Evolutionary conservation across 2,888 invertebrate genomes (phyloP).

Genomic region (Silvanus unidentatus): DNA sequence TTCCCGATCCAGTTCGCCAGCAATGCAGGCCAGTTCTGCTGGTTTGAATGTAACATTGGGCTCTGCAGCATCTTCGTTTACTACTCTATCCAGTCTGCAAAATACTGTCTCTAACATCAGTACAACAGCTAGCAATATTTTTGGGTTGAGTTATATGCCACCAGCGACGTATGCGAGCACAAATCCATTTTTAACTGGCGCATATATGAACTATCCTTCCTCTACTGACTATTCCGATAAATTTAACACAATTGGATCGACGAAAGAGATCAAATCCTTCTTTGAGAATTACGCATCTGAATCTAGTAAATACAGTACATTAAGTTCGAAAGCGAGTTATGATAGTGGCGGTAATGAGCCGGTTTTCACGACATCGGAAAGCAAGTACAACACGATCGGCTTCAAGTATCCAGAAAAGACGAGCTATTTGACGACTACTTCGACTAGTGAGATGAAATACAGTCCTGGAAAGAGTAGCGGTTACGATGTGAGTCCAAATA

Average conservation of each 20-base stretch:
- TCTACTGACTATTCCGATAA: slow-evolving; percentile 34
- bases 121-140: slow-evolving; percentile 36
- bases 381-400: slow-evolving; percentile 37
- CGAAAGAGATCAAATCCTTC: slow-evolving; percentile 35
- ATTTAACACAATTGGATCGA: slow-evolving; percentile 41
- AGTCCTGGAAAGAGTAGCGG: slow-evolving; percentile 30
- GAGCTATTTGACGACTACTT: slow-evolving; percentile 33
- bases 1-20: slow-evolving; percentile 42
- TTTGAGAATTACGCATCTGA: slow-evolving; percentile 38
- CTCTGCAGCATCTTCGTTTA: slow-evolving; percentile 42
- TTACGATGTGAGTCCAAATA: slow-evolving; percentile 34
- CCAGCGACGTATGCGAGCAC: slow-evolving; percentile 49
- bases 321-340: slow-evolving; percentile 12
- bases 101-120: slow-evolving; percentile 40
- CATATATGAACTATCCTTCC: slow-evolving; percentile 43
- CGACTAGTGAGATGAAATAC: slow-evolving; percentile 30
- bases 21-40: slow-evolving; percentile 54
- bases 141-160: slow-evolving; percentile 30
- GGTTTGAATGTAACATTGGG: slow-evolving; percentile 58
- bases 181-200: slow-evolving; percentile 55
- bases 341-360: slow-evolving; percentile 12
- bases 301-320: background rate
- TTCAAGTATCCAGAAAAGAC: slow-evolving; percentile 36
- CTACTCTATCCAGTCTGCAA: slow-evolving; percentile 38
- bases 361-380: slow-evolving; percentile 27